Percentiles rank a stretch among this genome's conserved stretches.
These are phyloP conservation scores for Hyperoplus immaculatus DNA, from an alignment of 2,797 vertebrate genomes.

Conservation along the genomic window DNA sequence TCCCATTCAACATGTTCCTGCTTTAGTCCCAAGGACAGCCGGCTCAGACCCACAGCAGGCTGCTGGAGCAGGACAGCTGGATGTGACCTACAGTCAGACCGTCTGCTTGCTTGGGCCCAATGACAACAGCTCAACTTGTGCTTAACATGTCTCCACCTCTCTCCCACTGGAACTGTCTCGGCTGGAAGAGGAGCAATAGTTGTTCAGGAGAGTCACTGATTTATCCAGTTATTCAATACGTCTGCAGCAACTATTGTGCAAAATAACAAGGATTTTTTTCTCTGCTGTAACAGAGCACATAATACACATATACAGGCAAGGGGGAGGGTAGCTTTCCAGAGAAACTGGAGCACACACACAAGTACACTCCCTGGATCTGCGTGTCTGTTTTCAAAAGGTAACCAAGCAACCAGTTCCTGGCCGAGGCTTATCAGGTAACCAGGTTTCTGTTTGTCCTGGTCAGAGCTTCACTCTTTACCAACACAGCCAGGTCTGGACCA, in stretches of 20 bases:
- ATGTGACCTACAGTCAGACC: constrained; percentile 60
- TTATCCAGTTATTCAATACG: constrained; percentile 2
- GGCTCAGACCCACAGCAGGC: constrained; percentile 57
- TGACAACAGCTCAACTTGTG: constrained; percentile 38
- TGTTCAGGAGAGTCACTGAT: not conserved
- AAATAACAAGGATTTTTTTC: not conserved
- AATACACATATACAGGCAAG: constrained; percentile 24
- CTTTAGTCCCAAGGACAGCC: constrained; percentile 78
- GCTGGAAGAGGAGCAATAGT: not conserved
- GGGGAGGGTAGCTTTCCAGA: constrained; percentile 62
- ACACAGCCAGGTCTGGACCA: constrained; percentile 19
- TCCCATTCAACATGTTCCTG: constrained; percentile 74
- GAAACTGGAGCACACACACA: constrained; percentile 36
- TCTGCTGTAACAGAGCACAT: constrained; percentile 23
- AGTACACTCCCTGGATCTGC: constrained; percentile 45
- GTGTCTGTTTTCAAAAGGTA: constrained; percentile 81
- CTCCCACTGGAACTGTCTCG: constrained; percentile 9
- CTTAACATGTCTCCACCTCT: constrained; percentile 27
- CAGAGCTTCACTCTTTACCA: constrained; percentile 45
- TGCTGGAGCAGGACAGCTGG: constrained; percentile 59
- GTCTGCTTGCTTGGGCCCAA: constrained; percentile 40
- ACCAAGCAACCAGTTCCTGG: constrained; percentile 82
- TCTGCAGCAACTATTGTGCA: not conserved
- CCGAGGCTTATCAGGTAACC: constrained; percentile 81
- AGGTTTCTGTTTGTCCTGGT: constrained; percentile 55